Evolutionary conservation across 2,888 invertebrate genomes (phyloP), one percentile per base, ranked within the genome.

Genomic region (Tenthredo distinguenda): DNA sequence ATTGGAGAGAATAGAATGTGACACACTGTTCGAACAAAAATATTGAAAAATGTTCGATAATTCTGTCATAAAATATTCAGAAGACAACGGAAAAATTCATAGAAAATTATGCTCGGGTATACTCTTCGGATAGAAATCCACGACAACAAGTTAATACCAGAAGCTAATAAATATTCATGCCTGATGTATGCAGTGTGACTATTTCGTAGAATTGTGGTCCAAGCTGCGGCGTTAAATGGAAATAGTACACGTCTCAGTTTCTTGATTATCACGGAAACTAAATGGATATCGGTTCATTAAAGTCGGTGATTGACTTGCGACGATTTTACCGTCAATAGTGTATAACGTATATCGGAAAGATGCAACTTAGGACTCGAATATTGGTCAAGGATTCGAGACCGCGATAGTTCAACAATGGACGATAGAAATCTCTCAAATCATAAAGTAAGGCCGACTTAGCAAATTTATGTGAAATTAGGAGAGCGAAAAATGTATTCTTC

Each of bases 221-320:
- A 71, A 71, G 71, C 37, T 12, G 34, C 18, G 34, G 21, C 71
- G n/a, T 37, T n/a, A 12, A 47, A 26, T 76, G 47, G 47, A 55
- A 58, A 79, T 58, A n/a, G 79, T 58, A 79, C 79, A 55, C 79
- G 79, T 55, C 55, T 15, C 34, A 55, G 34, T 55, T 55, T 79
- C 79, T 79, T 37, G 55, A 55, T 79, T 79, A 55, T 55, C 34
- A 21, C 9, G 26, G 55, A 34, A n/a, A 34, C 79, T 79, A 21
- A 79, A 55, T 47, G 50, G 50, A 15, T 79, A 79, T 79, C 37
- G 34, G 58, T 31, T 79, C 37, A 79, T 58, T 77, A 50, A 31
- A 47, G 10, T 5, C 58, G 55, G 37, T 55, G 58, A 26, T 76
- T 76, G 26, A 76, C 47, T 18, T 43, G 76, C 47, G 21, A 21